Evolutionary conservation across 2,888 invertebrate genomes (phyloP), one percentile per base, ranked within the genome.

Genomic region (Calliscelio sp.): DNA sequence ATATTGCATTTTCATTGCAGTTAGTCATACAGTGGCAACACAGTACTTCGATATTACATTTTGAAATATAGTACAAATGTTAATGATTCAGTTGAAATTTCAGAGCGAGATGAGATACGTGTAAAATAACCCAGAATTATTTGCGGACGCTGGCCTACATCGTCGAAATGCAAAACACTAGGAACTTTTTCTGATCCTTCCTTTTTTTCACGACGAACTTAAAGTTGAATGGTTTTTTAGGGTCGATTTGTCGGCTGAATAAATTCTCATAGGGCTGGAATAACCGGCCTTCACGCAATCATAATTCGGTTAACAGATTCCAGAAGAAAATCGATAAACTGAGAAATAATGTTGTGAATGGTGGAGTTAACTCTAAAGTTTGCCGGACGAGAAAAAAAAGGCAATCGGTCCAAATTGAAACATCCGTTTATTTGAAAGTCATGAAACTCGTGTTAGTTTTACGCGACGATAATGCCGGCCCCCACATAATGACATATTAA

Each of bases 251-350:
- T 66, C 84, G 79, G 79, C 41, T 44, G 66, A 74, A 57, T 75
- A 28, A 20, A 66, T 81, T 68, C 49, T 68, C 77, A 71, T 59
- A 65, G 71, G 63, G 68, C 73, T 57, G 81, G 84, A 81, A 73
- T 84, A 75, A 77, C 73, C 84, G 74, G 81, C 71, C 71, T 77
- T 78, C 68, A 74, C 78, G 85, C 78, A 41, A 78, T 68, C 49
- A 81, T 78, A 85, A 85, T 78, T 85, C 78, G 78, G 85, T 82
- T 82, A 85, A 71, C 74, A 73, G 75, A 75, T 79, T 74, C 49
- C 53, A 61, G n/a, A 55, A 55, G 59, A 65, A 63, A 70, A 85
- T 78, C 74, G 55, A 61, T 70, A 75, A 49, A 44, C 68, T 61
- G 73, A 28, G 53, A 74, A 78, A 68, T 44, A 57, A 65, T 61